phyloP scores from a whole-genome alignment of 2,113 vertebrate species.

The Mormyrus iriodes region DNA sequence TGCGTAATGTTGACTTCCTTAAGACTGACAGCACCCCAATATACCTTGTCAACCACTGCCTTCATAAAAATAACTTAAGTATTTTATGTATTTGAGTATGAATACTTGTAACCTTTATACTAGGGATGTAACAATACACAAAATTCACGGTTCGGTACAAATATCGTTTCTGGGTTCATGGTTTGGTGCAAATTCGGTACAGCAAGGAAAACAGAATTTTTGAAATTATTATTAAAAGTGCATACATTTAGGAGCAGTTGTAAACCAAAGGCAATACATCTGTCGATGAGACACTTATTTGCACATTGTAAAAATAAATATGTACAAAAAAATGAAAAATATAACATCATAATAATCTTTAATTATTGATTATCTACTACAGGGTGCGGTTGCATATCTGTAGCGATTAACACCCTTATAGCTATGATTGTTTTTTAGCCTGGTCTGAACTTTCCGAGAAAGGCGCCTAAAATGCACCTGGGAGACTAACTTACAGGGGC shows the following conservation, averaged over 20 bases:
- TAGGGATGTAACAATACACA: no score
- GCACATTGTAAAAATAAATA: background rate
- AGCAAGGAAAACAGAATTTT: no score
- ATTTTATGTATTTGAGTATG: background rate
- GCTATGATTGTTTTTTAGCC: background rate
- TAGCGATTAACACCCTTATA: background rate
- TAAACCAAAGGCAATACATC: background rate
- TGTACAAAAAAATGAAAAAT: background rate
- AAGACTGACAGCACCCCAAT: background rate
- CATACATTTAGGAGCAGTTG: background rate
- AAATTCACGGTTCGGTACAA: no score
- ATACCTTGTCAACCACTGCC: background rate
- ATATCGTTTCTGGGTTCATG: no score
- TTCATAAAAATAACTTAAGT: background rate
- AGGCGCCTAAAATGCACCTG: background rate
- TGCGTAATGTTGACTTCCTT: background rate
- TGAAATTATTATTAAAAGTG: background rate
- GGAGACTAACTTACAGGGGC: background rate
- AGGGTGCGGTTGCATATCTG: background rate
- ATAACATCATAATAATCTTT: background rate
- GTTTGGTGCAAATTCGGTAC: no score
- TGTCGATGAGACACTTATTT: background rate
- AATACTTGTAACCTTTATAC: background rate
- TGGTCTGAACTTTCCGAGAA: background rate
- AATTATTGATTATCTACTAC: background rate